These are phyloP conservation scores for Tinea pellionella DNA, from an alignment of 2,888 invertebrate species.

Conservation along the genomic window DNA sequence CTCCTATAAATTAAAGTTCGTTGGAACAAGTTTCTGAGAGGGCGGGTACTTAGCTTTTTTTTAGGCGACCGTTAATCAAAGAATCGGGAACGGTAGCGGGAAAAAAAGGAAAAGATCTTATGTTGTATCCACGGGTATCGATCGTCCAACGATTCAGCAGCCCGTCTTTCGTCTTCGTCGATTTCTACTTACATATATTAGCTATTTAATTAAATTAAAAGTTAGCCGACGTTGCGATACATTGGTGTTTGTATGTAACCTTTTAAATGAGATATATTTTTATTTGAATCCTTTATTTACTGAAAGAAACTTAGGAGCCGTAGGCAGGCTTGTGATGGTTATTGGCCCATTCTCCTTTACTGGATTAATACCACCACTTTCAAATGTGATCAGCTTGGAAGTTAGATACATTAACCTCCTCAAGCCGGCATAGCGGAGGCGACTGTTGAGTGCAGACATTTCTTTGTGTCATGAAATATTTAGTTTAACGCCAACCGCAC, in stretches of 20 bases:
- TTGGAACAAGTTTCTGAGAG: not conserved
- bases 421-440: too few species aligned
- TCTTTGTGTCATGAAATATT: too few species aligned
- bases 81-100: not conserved
- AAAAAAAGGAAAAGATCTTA: not conserved
- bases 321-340: too few species aligned
- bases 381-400: too few species aligned
- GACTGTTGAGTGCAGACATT: too few species aligned
- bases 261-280: too few species aligned
- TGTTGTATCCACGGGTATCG: not conserved
- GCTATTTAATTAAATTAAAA: not conserved
- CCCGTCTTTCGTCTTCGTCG: not conserved
- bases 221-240: not conserved
- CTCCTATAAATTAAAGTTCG: conserved; percentile 10
- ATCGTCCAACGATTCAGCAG: not conserved
- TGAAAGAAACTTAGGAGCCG: too few species aligned
- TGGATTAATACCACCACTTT: too few species aligned
- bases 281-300: too few species aligned
- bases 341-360: too few species aligned
- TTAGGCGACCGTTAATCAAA: conserved; percentile 7
- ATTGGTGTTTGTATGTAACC: not conserved
- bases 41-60: conserved; percentile 1
- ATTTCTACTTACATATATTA: not conserved
- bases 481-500: too few species aligned
- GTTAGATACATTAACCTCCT: too few species aligned